These are phyloP conservation scores for Cyprinodon brontotheroides DNA, from an alignment of 2,113 vertebrate genomes.

Conservation along the genomic window DNA sequence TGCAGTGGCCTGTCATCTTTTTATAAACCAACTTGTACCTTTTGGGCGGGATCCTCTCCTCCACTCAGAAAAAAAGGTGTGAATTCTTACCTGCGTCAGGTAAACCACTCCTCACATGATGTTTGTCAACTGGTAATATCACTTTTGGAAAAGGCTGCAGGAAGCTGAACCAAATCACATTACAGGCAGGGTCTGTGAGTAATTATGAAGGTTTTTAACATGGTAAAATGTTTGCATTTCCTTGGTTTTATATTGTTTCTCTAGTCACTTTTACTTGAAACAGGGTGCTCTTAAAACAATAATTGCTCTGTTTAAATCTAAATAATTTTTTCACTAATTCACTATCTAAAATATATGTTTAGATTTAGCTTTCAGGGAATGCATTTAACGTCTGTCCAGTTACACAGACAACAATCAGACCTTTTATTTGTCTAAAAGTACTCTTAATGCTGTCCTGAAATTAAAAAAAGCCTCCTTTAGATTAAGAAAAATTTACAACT, in stretches of 20 bases:
- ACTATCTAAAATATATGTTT: too few species aligned
- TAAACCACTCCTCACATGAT: slow-evolving; percentile 37
- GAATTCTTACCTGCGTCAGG: slow-evolving; percentile 2
- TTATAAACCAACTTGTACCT: slow-evolving; percentile 11
- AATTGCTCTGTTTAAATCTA: too few species aligned
- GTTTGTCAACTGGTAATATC: not conserved
- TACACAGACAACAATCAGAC: too few species aligned
- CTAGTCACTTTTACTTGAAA: not conserved
- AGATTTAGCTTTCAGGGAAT: too few species aligned
- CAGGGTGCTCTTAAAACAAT: too few species aligned
- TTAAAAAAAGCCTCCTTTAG: too few species aligned
- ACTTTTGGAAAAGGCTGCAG: not conserved
- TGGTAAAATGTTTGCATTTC: not conserved
- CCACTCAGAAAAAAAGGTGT: slow-evolving; percentile 11
- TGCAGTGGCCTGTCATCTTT: slow-evolving; percentile 1
- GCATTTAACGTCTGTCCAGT: too few species aligned
- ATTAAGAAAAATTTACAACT: too few species aligned
- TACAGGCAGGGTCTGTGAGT: not conserved
- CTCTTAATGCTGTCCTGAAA: too few species aligned
- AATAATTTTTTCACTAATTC: too few species aligned
- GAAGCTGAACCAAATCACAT: not conserved
- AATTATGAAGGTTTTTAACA: not conserved
- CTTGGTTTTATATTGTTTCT: not conserved
- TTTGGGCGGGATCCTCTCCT: slow-evolving; percentile 20
- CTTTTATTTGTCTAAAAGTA: too few species aligned